These are phyloP conservation scores for Puffinus mauretanicus DNA, from an alignment of 2,113 vertebrate genomes.

Conservation along the genomic window DNA sequence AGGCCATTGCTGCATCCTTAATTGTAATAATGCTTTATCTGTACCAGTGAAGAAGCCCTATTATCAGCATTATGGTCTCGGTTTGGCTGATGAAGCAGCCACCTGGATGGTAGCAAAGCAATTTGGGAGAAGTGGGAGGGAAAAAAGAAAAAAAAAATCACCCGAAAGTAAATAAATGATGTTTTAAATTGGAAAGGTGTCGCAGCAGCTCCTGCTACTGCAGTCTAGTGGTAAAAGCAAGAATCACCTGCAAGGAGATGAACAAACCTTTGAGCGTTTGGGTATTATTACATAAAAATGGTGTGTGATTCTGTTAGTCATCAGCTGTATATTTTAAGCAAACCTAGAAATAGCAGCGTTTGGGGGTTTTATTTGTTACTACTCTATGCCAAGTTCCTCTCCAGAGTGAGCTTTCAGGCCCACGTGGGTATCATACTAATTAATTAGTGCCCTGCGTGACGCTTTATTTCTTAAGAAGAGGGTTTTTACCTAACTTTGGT, in stretches of 20 bases:
- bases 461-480: background rate
- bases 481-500: background rate
- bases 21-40: background rate
- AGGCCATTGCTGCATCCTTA: background rate
- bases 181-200: background rate
- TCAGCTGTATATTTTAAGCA: background rate
- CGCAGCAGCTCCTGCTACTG: background rate
- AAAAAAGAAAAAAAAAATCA: too few species aligned
- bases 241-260: background rate
- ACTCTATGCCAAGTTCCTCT: too few species aligned
- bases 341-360: background rate
- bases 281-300: background rate
- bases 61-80: background rate
- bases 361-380: background rate
- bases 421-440: background rate
- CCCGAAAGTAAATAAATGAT: background rate
- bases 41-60: background rate
- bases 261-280: rapidly evolving
- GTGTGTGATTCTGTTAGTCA: background rate
- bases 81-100: background rate
- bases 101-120: background rate
- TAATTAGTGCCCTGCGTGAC: too few species aligned
- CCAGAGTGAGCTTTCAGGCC: background rate
- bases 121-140: background rate
- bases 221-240: background rate